Conservation (phyloP, 2,113 vertebrate species). For the Dromiciops gliroides region DNA sequence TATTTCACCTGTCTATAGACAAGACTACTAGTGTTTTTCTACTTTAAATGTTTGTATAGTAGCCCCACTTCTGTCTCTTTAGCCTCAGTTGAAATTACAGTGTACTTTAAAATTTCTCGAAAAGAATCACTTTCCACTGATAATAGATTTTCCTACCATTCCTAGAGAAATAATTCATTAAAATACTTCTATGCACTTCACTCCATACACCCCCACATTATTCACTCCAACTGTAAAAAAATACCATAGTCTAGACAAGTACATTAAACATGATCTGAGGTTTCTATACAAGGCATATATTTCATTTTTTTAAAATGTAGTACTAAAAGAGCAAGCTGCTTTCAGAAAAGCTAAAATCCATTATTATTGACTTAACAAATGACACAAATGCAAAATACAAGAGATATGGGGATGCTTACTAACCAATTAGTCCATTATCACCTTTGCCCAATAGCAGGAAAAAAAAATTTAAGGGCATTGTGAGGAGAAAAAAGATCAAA, state of each 20-base stretch:
- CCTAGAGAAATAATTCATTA: not conserved
- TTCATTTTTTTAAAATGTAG: not conserved
- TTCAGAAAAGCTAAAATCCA: not conserved
- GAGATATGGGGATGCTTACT: not conserved
- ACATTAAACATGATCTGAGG: not conserved
- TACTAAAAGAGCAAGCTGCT: not conserved
- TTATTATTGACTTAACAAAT: not conserved
- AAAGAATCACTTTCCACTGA: not conserved
- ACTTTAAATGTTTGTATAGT: not conserved
- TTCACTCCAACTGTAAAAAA: not conserved
- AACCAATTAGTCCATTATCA: not conserved
- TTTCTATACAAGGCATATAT: not conserved
- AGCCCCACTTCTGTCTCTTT: not conserved
- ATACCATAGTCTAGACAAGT: not conserved
- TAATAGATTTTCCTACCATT: not conserved
- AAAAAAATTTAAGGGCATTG: not conserved
- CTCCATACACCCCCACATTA: not conserved
- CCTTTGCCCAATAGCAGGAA: not conserved
- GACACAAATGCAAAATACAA: conserved; percentile 9
- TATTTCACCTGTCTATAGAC: not conserved
- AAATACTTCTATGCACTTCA: not conserved
- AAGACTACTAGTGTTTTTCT: not conserved
- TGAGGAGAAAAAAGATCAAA: not conserved
- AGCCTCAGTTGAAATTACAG: not conserved
- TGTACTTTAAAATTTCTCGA: not conserved